phyloP scores from a whole-genome alignment of 1,140 invertebrate species.

The Aricia agestis region DNA sequence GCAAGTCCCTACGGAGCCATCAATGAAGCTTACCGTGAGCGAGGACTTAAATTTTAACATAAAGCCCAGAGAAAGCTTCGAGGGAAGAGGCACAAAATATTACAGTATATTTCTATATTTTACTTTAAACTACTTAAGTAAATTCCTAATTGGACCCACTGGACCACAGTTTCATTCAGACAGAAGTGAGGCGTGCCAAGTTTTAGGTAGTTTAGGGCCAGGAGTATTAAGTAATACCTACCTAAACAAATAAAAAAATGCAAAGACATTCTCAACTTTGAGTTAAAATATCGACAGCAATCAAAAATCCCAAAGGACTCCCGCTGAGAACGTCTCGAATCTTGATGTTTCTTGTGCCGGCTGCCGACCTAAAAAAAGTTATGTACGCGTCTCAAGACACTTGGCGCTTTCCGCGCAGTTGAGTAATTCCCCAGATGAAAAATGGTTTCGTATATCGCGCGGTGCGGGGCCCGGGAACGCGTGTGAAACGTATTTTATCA shows the following conservation, averaged over 20 bases:
- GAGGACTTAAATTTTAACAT: neutral
- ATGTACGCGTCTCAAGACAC: neutral
- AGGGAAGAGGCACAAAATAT: no score
- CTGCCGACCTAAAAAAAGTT: constrained; percentile 1
- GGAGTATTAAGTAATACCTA: no score
- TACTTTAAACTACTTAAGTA: no score
- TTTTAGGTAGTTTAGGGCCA: no score
- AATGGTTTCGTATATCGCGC: neutral
- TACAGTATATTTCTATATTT: no score
- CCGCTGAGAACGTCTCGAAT: neutral
- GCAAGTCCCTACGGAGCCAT: neutral
- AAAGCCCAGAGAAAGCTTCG: no score
- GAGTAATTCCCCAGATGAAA: neutral
- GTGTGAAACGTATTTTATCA: neutral
- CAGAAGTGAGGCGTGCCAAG: no score
- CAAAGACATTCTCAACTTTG: neutral
- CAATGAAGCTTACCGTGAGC: neutral
- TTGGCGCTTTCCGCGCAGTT: neutral
- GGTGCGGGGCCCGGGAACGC: neutral
- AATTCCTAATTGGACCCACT: no score
- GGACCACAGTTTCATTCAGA: no score
- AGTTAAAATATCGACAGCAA: neutral
- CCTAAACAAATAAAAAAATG: no score
- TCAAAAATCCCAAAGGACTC: neutral
- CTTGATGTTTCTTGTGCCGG: neutral